These are phyloP conservation scores for Ophioninae sp. DNA, from an alignment of 2,888 invertebrate species.

Conservation along the genomic window DNA sequence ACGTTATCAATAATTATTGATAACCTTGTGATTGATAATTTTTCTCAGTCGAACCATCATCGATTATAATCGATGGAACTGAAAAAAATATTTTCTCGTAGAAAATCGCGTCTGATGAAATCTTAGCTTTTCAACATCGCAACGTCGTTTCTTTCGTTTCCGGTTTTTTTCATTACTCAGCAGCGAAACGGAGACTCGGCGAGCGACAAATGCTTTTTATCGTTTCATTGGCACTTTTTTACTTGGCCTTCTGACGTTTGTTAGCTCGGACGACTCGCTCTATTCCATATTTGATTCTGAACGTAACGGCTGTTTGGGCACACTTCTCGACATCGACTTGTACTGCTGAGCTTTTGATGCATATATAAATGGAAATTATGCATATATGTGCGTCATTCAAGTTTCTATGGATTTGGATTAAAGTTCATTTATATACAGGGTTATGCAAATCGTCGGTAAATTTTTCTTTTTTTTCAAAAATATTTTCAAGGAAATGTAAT, in stretches of 20 bases:
- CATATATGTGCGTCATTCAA: neutral
- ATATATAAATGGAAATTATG: neutral
- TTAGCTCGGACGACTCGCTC: slow-evolving; percentile 29
- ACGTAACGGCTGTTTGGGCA: slow-evolving; percentile 40
- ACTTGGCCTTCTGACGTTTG: neutral
- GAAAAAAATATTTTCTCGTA: too few relatives aligned
- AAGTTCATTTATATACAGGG: too few relatives aligned
- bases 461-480: too few relatives aligned
- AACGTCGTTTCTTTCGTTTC: slow-evolving; percentile 15
- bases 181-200: neutral
- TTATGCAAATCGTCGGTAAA: too few relatives aligned
- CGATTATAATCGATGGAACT: too few relatives aligned
- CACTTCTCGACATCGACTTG: slow-evolving; percentile 31
- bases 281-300: slow-evolving; percentile 43
- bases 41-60: too few relatives aligned
- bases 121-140: neutral
- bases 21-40: too few relatives aligned
- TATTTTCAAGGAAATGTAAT: too few relatives aligned
- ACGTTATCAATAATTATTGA: too few relatives aligned
- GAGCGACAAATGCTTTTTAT: neutral
- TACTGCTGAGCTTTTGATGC: slow-evolving; percentile 11
- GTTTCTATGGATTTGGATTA: too few relatives aligned
- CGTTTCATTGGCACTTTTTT: neutral
- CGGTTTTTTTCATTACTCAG: neutral
- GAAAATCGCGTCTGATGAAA: too few relatives aligned